These are phyloP conservation scores for Drosophila colorata DNA, from an alignment of 2,888 invertebrate species.

Conservation along the genomic window DNA sequence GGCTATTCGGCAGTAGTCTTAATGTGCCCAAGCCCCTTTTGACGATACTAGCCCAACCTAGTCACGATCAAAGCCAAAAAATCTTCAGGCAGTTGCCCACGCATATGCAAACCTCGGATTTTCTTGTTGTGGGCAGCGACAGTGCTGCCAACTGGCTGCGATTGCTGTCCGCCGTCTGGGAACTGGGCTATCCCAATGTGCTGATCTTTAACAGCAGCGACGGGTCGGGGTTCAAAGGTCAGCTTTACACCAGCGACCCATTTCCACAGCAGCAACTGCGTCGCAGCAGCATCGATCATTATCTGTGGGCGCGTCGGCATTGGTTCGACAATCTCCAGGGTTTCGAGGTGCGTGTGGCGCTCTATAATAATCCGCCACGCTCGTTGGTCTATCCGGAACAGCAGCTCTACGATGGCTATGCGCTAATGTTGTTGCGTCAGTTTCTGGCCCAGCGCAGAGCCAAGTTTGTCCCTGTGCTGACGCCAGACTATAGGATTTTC, in stretches of 20 bases:
- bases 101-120: constrained; percentile 43
- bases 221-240: background rate
- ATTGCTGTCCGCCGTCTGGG: constrained; percentile 32
- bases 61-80: background rate
- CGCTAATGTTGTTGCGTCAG: constrained; percentile 39
- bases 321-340: constrained; percentile 51
- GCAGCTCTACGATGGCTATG: constrained; percentile 55
- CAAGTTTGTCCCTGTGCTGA: constrained; percentile 39
- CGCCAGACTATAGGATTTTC: constrained; percentile 24
- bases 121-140: constrained; percentile 36
- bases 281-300: constrained; percentile 28
- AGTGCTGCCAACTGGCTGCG: constrained; percentile 29
- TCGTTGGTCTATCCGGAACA: constrained; percentile 47
- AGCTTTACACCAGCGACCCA: constrained; percentile 22
- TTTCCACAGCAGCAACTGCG: constrained; percentile 37
- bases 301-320: constrained; percentile 45
- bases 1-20: background rate
- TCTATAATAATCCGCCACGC: constrained; percentile 63
- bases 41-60: constrained; percentile 23
- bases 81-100: constrained; percentile 32
- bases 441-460: constrained; percentile 39
- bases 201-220: constrained; percentile 45
- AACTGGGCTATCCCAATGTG: constrained; percentile 52
- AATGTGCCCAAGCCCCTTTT: constrained; percentile 34
- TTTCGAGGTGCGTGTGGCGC: constrained; percentile 52